Evolutionary conservation across 2,888 invertebrate genomes (phyloP), one percentile per base, ranked within the genome.

Genomic region (Deladenus siricidicola): DNA sequence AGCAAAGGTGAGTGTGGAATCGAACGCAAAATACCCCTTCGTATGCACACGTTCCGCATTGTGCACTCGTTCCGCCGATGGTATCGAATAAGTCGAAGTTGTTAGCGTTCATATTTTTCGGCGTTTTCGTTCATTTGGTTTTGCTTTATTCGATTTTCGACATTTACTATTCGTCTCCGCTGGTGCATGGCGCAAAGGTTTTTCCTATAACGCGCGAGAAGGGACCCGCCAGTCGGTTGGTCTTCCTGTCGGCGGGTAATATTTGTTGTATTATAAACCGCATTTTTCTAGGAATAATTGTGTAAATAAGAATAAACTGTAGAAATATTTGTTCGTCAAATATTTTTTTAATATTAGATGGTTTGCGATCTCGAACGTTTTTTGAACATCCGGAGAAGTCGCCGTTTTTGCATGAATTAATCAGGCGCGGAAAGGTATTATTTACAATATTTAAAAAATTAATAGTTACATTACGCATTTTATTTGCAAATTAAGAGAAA

Each of bases 141-240:
- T 81, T 88, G 26, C 85, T 92, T 71, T 84, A 91, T 56, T 85
- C 86, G 71, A 88, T 90, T 65, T 91, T 92, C 82, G 90, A 92
- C 76, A 88, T 92, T 62, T 91, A 92, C 80, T 93, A 92, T 80
- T 87, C 87, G 67, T 90, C 90, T 0, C 91, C 92, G 0, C 84
- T 93, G 29, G 86, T 90, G 21, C 85, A 85, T 76, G 86, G 86
- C 67, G 85, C 89, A 75, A 76, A 79, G 17, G 30, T 17, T n/a
- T 56, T 43, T 29, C n/a, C 23, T 29, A 26, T 29, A 17, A 60
- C 26, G 17, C 68, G 78, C 4, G 61, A 63, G 19, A 69, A 68
- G 3, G 64, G 85, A 4, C 83, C 83, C 10, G 88, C 90, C 0
- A 85, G 87, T 72, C 83, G 96, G 59, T 80, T 94, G 6, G 88